Evolutionary conservation across 2,113 vertebrate genomes (phyloP), one percentile per base, ranked within the genome.

Genomic region (Hemichromis elongatus): DNA sequence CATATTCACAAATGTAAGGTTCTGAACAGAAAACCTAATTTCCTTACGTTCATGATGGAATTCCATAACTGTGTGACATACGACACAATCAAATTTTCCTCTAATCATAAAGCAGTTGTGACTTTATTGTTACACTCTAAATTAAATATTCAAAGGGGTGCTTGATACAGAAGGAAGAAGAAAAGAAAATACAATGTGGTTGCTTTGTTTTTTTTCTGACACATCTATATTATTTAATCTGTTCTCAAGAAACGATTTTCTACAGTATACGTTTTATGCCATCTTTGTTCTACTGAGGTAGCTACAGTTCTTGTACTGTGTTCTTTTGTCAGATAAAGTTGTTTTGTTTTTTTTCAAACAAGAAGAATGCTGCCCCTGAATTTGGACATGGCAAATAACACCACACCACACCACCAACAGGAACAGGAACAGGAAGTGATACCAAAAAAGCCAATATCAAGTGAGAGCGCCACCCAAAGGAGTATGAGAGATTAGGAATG

Each of bases 181-280:
- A 57, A 57, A 61, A 19, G 55, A 18, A 57, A 30, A 57, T 57
- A 0, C 19, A 33, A 4, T 6, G 16, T 61, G 16, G 16, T 33
- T 33, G 9, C 9, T 19, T 61, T 33, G 10, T 2, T 59, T n/a
- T 63, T 33, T 35, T 1, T 30, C 30, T 63, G 30, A 35, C 59
- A 63, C 59, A n/a, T 63, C 24, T 7, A 0, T 35, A 35, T 63
- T 37, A 1, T 18, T 37, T 37, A 30, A 12, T 37, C 33, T 63
- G 0, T n/a, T n/a, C 33, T 63, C 30, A 63, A 63, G 18, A 63
- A 63, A 63, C 0, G 1, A 63, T 0, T 35, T 63, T 63, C 30
- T 37, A 7, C 59, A 63, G 30, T 0, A 0, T 19, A 59, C 35
- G 16, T 61, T n/a, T n/a, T n/a, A 63, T 63, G 6, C n/a, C 7